Conservation (phyloP, 2,113 vertebrate genomes). For the Malurus melanocephalus region DNA sequence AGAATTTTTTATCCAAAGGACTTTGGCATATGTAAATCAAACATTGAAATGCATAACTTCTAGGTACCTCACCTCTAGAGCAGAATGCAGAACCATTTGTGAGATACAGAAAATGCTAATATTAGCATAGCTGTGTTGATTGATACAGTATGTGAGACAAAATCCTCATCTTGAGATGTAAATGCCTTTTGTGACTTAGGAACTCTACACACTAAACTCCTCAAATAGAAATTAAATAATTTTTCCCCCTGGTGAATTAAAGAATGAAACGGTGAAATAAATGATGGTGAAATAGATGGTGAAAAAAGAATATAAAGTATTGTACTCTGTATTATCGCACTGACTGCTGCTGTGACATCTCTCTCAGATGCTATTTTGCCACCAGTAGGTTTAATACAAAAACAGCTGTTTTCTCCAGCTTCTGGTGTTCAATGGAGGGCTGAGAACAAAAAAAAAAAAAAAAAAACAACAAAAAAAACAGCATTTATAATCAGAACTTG, state of each 20-base stretch:
- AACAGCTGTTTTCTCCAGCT: not conserved
- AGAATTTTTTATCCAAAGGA: not conserved
- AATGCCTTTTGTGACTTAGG: not conserved
- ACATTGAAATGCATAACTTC: not conserved
- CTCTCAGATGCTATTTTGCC: not conserved
- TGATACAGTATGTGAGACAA: not conserved
- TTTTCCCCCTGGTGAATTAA: not conserved
- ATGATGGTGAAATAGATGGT: no score
- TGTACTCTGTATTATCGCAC: not conserved
- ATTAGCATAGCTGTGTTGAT: fast-evolving
- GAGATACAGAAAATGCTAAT: not conserved
- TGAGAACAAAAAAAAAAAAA: no score
- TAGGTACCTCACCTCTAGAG: not conserved
- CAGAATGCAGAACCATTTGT: not conserved
- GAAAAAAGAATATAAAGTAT: not conserved
- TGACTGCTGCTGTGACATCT: not conserved
- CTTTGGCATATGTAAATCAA: not conserved
- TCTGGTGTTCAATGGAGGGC: not conserved
- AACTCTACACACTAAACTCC: not conserved
- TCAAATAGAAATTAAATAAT: not conserved
- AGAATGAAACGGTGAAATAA: not conserved
- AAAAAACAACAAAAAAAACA: not conserved
- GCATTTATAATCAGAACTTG: not conserved
- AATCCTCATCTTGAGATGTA: not conserved
- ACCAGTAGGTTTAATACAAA: not conserved